These are phyloP conservation scores for Caenorhabditis latens DNA, from an alignment of 1,140 invertebrate species.

Conservation along the genomic window DNA sequence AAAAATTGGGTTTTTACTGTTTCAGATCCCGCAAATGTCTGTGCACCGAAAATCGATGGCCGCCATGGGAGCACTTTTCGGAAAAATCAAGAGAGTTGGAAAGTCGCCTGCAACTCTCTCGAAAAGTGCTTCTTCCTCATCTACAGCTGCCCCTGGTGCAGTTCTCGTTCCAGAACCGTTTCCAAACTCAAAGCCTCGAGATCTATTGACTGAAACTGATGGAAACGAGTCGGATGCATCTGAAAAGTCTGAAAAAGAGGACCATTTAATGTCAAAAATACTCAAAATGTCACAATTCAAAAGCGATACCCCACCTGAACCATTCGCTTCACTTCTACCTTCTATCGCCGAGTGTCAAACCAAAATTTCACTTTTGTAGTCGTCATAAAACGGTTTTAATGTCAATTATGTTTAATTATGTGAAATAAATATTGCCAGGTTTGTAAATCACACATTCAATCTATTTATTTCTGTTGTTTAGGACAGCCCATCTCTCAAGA, in stretches of 20 bases:
- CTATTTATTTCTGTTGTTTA: slow-evolving; percentile 36
- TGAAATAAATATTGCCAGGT: slow-evolving; percentile 9
- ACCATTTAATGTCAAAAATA: slow-evolving; percentile 28
- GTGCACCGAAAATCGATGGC: slow-evolving; percentile 43
- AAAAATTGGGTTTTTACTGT: neutral
- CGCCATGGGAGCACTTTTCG: slow-evolving; percentile 20
- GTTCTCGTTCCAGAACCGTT: neutral
- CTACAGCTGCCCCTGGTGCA: neutral
- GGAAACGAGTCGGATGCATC: slow-evolving; percentile 35
- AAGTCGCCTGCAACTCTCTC: neutral
- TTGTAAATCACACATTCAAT: slow-evolving; percentile 19
- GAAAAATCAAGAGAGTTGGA: slow-evolving; percentile 39
- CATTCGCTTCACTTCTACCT: neutral
- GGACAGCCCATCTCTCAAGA: slow-evolving; percentile 49
- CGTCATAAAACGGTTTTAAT: neutral
- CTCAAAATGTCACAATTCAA: slow-evolving; percentile 46
- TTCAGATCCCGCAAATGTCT: slow-evolving; percentile 33
- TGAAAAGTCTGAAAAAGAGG: neutral
- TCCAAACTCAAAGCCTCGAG: neutral
- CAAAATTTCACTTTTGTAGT: slow-evolving; percentile 52
- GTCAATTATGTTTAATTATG: neutral
- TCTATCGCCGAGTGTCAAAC: slow-evolving; percentile 41
- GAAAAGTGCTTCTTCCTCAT: slow-evolving; percentile 20
- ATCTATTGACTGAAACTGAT: neutral
- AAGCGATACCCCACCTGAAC: slow-evolving; percentile 16